These are phyloP conservation scores for Gallinago media DNA, from an alignment of 2,113 vertebrate genomes.

Conservation along the genomic window DNA sequence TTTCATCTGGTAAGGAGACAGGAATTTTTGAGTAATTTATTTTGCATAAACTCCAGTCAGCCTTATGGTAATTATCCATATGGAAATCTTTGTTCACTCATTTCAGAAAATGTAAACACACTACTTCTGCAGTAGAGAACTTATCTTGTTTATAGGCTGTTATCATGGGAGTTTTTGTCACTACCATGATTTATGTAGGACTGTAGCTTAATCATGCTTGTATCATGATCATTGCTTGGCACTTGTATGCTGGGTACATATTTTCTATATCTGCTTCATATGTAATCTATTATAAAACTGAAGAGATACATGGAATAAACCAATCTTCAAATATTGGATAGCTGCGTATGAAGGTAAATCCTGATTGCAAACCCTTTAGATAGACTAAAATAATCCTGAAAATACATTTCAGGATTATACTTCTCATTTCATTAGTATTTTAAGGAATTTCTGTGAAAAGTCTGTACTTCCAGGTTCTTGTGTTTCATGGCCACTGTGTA, in stretches of 20 bases:
- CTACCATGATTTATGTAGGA: background rate
- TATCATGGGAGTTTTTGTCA: background rate
- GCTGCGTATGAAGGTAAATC: background rate
- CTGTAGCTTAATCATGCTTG: background rate
- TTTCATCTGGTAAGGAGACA: background rate
- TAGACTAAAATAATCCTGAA: background rate
- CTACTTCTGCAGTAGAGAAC: background rate
- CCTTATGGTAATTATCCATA: background rate
- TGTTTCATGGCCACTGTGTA: background rate
- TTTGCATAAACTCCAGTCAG: background rate
- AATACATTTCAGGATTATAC: background rate
- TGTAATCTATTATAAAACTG: background rate
- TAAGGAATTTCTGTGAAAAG: background rate
- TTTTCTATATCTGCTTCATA: background rate
- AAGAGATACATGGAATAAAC: background rate
- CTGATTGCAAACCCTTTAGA: background rate
- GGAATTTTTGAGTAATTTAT: background rate
- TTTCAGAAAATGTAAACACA: background rate
- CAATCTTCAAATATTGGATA: background rate
- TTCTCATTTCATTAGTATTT: background rate
- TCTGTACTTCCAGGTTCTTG: background rate
- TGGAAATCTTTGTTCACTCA: background rate
- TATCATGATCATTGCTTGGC: background rate
- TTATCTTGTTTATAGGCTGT: background rate
- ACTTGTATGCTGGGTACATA: background rate